Base-by-base conservation (phyloP, 1,140 invertebrate genomes). In the Aphelinus atriplicis region DNA sequence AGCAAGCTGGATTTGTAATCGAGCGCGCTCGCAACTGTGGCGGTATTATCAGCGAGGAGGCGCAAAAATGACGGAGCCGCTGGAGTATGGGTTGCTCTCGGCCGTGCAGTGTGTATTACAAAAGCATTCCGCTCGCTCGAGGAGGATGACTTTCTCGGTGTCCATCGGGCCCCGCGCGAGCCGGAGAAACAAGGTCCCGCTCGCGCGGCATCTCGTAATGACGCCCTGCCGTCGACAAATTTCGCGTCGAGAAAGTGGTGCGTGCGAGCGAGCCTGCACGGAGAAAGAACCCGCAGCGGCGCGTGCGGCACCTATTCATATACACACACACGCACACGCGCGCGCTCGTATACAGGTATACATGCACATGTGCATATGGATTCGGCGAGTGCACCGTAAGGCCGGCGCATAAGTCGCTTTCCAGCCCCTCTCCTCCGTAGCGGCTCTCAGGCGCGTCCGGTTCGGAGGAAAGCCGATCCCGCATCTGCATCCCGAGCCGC, bases 131-230 rank as follows among this genome's bases (percentile, higher is more conserved):
- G 46, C 60, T 57, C 43, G 26, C 64, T 42, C 48, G 3, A 1
- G 48, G 48, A 55, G 53, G 56, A 67, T 57, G 65, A 67, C 65
- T 67, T 67, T 67, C 65, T 67, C 53, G 42, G 65, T 65, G 63
- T 65, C 63, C 50, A 51, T 26, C 26, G 26, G 26, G 26, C 26
- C 26, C 26, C 26, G 26, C 26, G 26, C 26, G 26, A 26, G 26
- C 26, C 26, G 26, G 67, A 70, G 67, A 70, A 70, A 70, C 26
- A 50, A 50, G 9, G 57, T 7, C 46, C 56, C 53, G 67, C 67
- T 6, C 1, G 5, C n/a, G 45, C 61, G n/a, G 47, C 10, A 43
- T 63, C 62, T 63, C 51, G 51, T 53, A 53, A 53, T 9, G 9
- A 53, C 9, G 4, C 9, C 51, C 51, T 53, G 51, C 51, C 51